Conservation (phyloP, 2,113 vertebrate species). For the Osmerus mordax region DNA sequence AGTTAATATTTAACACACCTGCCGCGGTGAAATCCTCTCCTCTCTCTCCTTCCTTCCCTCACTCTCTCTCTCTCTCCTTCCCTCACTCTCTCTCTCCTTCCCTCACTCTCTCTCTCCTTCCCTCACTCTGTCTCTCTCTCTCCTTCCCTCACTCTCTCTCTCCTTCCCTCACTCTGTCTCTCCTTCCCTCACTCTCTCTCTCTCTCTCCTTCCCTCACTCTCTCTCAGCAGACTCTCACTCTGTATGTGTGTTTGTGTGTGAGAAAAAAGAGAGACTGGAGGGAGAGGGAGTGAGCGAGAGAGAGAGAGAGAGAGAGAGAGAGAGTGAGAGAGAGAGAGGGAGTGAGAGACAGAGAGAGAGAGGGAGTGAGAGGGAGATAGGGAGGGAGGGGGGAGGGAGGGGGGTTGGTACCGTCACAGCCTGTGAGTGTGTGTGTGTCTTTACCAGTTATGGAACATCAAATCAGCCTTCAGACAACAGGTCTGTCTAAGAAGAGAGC, state of each 20-base stretch:
- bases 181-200: neutral
- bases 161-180: neutral
- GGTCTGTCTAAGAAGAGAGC: conserved; percentile 18
- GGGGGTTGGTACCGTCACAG: neutral
- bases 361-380: no score
- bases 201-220: neutral
- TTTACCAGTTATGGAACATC: conserved; percentile 23
- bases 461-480: conserved; percentile 41
- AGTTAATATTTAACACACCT: conserved; percentile 63
- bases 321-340: neutral
- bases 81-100: neutral
- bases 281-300: neutral
- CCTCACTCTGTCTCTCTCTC: neutral
- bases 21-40: conserved; percentile 20
- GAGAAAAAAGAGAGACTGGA: neutral
- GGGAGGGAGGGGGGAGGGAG: conserved; percentile 9
- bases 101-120: neutral
- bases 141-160: neutral
- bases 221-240: no score
- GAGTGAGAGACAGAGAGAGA: neutral
- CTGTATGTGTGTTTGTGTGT: neutral
- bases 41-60: neutral
- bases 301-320: neutral
- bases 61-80: conserved; percentile 10
- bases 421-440: conserved; percentile 24